Evolutionary conservation across 2,888 invertebrate species (phyloP).

Genomic region (Orthonychiurus folsomi): DNA sequence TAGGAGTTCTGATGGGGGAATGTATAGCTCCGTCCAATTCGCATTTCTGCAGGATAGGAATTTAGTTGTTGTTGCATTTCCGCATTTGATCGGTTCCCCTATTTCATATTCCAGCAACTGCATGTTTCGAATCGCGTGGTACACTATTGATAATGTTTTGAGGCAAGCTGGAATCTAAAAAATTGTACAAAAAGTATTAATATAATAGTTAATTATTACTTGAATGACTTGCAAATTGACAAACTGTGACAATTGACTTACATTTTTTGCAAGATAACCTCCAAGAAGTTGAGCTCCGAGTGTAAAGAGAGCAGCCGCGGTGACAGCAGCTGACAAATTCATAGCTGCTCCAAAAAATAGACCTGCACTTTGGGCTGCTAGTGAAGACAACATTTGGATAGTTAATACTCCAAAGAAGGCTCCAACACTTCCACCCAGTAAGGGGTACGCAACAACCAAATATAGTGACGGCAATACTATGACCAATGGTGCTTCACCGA

Average conservation of each 20-base stretch:
- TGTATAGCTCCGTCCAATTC: conserved; percentile 55
- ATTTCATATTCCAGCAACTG: conserved; percentile 66
- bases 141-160: conserved; percentile 50
- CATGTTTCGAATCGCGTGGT: conserved; percentile 73
- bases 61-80: conserved; percentile 21
- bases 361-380: conserved; percentile 55
- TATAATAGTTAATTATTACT: not conserved
- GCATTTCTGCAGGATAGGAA: conserved; percentile 46
- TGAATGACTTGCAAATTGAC: not conserved
- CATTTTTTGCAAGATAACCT: conserved; percentile 56
- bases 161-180: conserved; percentile 36
- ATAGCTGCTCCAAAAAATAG: conserved; percentile 69
- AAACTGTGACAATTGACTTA: conserved; percentile 16
- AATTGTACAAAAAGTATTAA: not conserved
- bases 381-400: conserved; percentile 42
- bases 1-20: conserved; percentile 58
- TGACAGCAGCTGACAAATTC: conserved; percentile 68
- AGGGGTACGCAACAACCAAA: conserved; percentile 65
- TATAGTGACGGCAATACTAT: conserved; percentile 66
- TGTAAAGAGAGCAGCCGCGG: conserved; percentile 65
- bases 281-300: conserved; percentile 67
- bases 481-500: conserved; percentile 66
- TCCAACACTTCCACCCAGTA: conserved; percentile 59
- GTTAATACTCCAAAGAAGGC: conserved; percentile 60
- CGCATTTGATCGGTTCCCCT: conserved; percentile 60